Conservation (phyloP, 2,113 vertebrate genomes). For the Pygoscelis antarcticus region DNA sequence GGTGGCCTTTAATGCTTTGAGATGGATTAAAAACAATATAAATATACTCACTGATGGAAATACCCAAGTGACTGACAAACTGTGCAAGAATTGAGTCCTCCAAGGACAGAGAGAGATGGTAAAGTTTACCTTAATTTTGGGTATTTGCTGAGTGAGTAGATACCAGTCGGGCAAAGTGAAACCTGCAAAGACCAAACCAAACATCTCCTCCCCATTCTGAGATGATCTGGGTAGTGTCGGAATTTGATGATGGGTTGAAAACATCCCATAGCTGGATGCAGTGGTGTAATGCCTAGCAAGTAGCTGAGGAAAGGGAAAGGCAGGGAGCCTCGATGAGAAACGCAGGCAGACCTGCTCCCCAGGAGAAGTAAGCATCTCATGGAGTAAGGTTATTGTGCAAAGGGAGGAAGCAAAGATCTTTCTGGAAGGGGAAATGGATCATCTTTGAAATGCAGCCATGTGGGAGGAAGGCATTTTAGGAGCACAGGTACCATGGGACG, state of each 20-base stretch:
- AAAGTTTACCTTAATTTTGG: neutral
- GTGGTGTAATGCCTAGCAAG: neutral
- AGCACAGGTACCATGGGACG: neutral
- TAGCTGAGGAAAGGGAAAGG: neutral
- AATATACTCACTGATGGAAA: neutral
- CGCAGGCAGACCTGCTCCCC: neutral
- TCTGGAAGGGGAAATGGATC: neutral
- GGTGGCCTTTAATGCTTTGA: neutral
- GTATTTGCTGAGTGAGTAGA: neutral
- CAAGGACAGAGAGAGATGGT: neutral
- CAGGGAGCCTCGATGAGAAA: neutral
- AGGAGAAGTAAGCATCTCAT: neutral
- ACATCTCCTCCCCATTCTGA: neutral
- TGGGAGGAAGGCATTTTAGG: neutral
- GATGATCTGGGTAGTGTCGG: neutral
- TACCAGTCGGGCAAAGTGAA: neutral
- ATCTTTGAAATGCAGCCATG: neutral
- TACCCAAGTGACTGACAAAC: neutral
- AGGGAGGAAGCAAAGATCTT: neutral
- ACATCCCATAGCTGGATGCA: neutral
- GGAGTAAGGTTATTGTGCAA: neutral
- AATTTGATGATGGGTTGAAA: neutral
- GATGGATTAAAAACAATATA: neutral
- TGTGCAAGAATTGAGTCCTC: neutral
- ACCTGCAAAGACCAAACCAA: neutral